Base-by-base conservation (phyloP, 2,113 vertebrate genomes). In the Caranx ignobilis region DNA sequence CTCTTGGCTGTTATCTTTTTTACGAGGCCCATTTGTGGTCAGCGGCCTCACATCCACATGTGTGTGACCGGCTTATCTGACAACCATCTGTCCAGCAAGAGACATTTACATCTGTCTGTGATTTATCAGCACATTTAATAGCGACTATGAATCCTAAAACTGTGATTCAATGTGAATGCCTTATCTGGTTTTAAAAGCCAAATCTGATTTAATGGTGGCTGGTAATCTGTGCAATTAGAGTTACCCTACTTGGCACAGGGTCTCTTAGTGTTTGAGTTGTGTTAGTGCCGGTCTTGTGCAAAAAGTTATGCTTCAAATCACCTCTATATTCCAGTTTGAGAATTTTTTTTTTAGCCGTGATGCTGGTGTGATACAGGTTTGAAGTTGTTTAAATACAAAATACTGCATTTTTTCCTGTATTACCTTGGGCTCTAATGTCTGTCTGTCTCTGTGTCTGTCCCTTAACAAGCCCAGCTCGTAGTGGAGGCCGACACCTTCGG, bases 391-490 rank as follows among this genome's bases (percentile, higher is more conserved):
- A 19, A 48, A 55, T 1, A 45, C 31, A 19, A 54, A 6, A 37
- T 13, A 21, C 50, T 56, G 10, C 45, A 26, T 65, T 43, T 75
- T 7, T 72, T 26, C 26, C 47, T 41, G 54, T 35, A 43, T 39
- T 73, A 54, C 50, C 61, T 85, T 71, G 61, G 83, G 67, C 80
- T 94, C 92, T 94, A 94, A 95, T 80, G 89, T 94, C 89, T 90
- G 91, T 92, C 90, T 93, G 80, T 90, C 71, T 90, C 43, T 93
- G 90, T 90, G 87, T 93, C 83, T 94, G 92, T 95, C 93, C 93
- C 92, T 96, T 94, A 91, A 95, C 94, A 95, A 95, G 95, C 95
- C 94, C 95, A 96, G 91, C 95, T 96, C 63, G 95, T 96, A 92
- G 95, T 96, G 94, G 95, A 96, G 91, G 94, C 95, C 16, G 95